These are phyloP conservation scores for Cyclophora punctaria DNA, from an alignment of 2,888 invertebrate genomes.

Conservation along the genomic window DNA sequence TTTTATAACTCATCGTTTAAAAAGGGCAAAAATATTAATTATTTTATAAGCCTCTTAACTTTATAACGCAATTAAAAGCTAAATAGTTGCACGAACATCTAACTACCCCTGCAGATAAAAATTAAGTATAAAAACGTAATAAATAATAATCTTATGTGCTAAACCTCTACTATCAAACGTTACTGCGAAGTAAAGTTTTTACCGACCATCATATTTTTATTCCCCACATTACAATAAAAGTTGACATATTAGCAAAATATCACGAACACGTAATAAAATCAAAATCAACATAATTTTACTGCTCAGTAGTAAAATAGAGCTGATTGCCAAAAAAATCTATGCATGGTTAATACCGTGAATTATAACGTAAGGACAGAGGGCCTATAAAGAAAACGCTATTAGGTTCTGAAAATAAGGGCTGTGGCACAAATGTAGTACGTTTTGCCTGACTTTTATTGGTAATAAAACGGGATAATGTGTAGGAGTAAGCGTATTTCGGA, in stretches of 20 bases:
- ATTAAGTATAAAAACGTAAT: too few species aligned
- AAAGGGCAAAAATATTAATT: too few species aligned
- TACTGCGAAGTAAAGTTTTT: not conserved
- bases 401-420: constrained; percentile 69
- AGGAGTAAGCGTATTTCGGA: constrained; percentile 69
- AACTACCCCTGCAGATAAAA: too few species aligned
- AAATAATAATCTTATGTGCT: too few species aligned
- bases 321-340: constrained; percentile 62
- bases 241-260: constrained; percentile 54
- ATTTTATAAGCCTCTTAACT: too few species aligned
- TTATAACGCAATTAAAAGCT: too few species aligned
- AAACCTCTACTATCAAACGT: too few species aligned
- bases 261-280: constrained; percentile 54
- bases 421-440: constrained; percentile 67
- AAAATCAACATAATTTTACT: constrained; percentile 61
- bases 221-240: constrained; percentile 49
- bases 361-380: constrained; percentile 44
- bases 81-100: too few species aligned
- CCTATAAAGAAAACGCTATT: constrained; percentile 64
- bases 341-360: constrained; percentile 55
- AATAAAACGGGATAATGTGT: constrained; percentile 72
- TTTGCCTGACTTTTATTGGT: constrained; percentile 70
- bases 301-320: constrained; percentile 52
- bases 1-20: too few species aligned
- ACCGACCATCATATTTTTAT: constrained; percentile 30